Evolutionary conservation across 2,797 vertebrate species (phyloP).

Genomic region (Coendou prehensilis): DNA sequence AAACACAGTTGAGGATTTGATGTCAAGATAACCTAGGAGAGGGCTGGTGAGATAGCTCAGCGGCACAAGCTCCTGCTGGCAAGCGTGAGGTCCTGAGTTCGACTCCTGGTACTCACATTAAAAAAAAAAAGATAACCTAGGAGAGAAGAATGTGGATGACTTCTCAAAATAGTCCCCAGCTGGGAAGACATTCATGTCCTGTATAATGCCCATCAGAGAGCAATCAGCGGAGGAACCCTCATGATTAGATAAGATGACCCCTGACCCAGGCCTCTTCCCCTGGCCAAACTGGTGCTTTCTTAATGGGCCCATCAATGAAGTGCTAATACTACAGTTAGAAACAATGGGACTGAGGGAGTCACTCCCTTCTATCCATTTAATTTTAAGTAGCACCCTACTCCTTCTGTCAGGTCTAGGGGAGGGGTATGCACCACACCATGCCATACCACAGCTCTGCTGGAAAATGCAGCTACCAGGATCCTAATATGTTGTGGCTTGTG

Average conservation of each 20-base stretch:
- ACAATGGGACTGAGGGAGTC: not conserved
- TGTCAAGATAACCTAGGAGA: not conserved
- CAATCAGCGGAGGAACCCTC: not conserved
- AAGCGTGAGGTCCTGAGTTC: no score
- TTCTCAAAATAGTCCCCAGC: not conserved
- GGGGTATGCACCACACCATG: not conserved
- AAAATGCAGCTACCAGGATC: not conserved
- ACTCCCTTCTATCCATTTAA: not conserved
- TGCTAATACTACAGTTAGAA: not conserved
- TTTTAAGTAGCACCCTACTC: not conserved
- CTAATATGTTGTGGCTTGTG: not conserved
- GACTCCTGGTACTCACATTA: no score
- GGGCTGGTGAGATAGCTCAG: no score
- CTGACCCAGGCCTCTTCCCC: not conserved
- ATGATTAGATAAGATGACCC: not conserved
- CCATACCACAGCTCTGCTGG: not conserved
- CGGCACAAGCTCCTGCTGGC: no score
- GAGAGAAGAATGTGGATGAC: not conserved
- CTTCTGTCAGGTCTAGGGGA: not conserved
- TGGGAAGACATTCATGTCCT: not conserved
- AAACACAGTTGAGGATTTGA: not conserved
- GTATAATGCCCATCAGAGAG: not conserved
- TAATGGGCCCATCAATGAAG: not conserved
- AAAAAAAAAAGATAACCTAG: not conserved
- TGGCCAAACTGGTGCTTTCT: not conserved